Percentiles rank a stretch among this genome's conserved stretches.
Evolutionary conservation across 2,797 vertebrate species (phyloP).

Genomic region (Acanthornis magna): DNA sequence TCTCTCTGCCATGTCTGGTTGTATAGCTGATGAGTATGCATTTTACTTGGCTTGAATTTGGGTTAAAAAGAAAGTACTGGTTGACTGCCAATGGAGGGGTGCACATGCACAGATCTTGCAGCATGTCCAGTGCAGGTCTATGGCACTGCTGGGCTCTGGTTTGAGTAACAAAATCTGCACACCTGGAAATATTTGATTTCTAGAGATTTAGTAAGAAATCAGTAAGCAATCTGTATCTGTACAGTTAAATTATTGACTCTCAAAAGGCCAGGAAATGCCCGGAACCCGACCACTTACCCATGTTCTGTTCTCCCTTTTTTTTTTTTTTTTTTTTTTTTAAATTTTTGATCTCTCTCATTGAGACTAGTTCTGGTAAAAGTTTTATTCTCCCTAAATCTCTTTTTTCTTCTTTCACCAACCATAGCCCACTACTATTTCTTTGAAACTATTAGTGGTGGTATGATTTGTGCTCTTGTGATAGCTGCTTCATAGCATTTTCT

Average conservation of each 20-base stretch:
- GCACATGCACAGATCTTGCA: rapidly evolving
- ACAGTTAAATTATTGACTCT: not conserved
- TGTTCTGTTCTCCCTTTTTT: not conserved
- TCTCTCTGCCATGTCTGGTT: not conserved
- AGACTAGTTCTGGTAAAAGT: not conserved
- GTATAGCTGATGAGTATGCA: not conserved
- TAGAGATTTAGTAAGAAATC: not conserved
- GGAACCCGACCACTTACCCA: not conserved
- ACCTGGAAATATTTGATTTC: not conserved
- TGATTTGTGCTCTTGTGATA: not conserved
- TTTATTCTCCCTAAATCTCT: not conserved
- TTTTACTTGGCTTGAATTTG: not conserved
- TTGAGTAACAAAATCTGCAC: not conserved
- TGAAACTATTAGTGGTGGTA: not conserved
- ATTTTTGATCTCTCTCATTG: not conserved
- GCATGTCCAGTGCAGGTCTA: not conserved
- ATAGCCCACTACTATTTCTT: not conserved
- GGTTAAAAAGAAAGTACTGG: not conserved
- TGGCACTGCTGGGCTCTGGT: not conserved
- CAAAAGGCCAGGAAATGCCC: not conserved
- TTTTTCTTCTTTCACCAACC: not conserved
- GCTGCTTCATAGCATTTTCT: not conserved
- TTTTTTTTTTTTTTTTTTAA: not conserved
- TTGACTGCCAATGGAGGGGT: not conserved
- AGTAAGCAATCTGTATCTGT: not conserved